Conservation (phyloP, 2,113 vertebrate genomes). For the Corythaixoides concolor region DNA sequence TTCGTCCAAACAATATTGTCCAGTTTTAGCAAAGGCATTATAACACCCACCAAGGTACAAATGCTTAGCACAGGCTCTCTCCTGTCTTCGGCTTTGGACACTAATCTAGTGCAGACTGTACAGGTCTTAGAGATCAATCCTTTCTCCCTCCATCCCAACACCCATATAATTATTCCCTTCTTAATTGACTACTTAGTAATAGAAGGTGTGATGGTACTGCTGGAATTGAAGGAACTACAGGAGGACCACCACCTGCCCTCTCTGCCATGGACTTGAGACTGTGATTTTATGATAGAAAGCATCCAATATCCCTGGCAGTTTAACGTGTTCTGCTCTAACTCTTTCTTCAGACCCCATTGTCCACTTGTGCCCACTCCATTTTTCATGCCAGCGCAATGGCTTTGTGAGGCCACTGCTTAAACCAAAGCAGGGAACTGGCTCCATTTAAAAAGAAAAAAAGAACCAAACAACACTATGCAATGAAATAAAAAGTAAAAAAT, state of each 20-base stretch:
- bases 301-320: neutral
- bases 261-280: neutral
- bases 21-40: neutral
- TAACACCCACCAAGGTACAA: neutral
- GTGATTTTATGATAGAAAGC: neutral
- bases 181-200: neutral
- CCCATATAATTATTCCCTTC: neutral
- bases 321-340: neutral
- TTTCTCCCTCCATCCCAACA: neutral
- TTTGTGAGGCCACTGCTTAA: neutral
- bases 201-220: neutral
- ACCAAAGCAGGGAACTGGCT: neutral
- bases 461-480: neutral
- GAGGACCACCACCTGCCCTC: neutral
- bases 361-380: neutral
- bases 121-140: neutral
- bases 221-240: neutral
- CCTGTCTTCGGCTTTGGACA: neutral
- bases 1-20: neutral
- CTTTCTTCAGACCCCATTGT: neutral
- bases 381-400: neutral
- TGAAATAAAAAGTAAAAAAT: conserved; percentile 30
- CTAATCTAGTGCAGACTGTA: neutral
- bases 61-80: neutral
- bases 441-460: neutral